A percentile compares a stretch with the other conserved stretches of the same genome.
Conservation (phyloP, 2,113 vertebrate species). For the Gobio gobio region DNA sequence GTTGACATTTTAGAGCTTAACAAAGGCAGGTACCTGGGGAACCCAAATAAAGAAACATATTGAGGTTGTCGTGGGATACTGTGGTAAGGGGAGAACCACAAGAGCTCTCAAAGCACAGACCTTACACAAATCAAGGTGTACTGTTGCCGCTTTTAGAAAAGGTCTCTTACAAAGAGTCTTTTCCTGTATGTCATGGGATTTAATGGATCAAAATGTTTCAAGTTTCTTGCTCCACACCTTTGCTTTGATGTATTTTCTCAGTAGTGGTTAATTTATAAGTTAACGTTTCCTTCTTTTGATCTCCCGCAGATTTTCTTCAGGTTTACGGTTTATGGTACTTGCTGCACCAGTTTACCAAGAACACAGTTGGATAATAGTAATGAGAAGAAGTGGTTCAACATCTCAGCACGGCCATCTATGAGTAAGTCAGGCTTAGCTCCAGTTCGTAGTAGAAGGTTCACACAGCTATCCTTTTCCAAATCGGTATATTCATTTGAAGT, state of each 20-base stretch:
- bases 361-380: conserved; percentile 16
- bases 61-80: conserved; percentile 49
- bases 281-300: background rate
- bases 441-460: conserved; percentile 61
- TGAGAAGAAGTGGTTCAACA: conserved; percentile 49
- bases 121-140: conserved; percentile 50
- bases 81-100: conserved; percentile 43
- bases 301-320: conserved; percentile 62
- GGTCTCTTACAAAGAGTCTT: conserved; percentile 38
- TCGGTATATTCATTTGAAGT: conserved; percentile 75
- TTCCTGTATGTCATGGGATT: conserved; percentile 40
- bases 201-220: conserved; percentile 21
- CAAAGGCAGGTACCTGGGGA: conserved; percentile 38
- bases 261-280: background rate
- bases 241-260: background rate
- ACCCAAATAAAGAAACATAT: conserved; percentile 50
- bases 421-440: conserved; percentile 37
- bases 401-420: conserved; percentile 41
- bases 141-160: conserved; percentile 57
- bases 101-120: conserved; percentile 40
- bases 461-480: conserved; percentile 66
- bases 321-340: conserved; percentile 41
- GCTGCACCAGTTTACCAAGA: conserved; percentile 49
- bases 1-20: conserved; percentile 23
- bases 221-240: conserved; percentile 6